phyloP scores from a whole-genome alignment of 2,797 vertebrate genomes.

The Ambastaia sidthimunki region DNA sequence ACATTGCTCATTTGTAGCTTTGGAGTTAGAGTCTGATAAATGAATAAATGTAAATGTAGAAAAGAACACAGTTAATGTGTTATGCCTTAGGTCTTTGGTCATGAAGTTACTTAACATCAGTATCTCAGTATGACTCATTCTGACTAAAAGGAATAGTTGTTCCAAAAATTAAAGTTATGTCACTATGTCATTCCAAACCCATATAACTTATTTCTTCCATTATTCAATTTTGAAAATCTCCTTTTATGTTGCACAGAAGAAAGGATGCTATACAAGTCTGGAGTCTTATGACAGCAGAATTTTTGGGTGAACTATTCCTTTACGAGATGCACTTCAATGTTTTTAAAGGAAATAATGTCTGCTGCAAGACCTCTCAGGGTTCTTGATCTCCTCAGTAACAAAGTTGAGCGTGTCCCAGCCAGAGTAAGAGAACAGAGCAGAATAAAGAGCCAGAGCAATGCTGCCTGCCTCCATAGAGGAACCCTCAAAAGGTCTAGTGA shows the following conservation, averaged over 20 bases:
- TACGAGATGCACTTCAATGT: too few relatives aligned
- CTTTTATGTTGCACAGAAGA: not conserved
- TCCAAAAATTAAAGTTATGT: too few relatives aligned
- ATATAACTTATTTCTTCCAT: too few relatives aligned
- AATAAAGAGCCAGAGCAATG: conserved; percentile 85
- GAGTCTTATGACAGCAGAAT: not conserved
- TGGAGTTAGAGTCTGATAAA: not conserved
- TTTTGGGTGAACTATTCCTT: too few relatives aligned
- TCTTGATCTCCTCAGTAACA: conserved; percentile 89
- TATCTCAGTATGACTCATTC: too few relatives aligned
- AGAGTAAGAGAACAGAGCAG: conserved; percentile 88
- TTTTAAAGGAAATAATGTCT: not conserved
- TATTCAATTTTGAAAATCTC: too few relatives aligned
- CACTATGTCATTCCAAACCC: not conserved
- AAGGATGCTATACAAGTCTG: not conserved
- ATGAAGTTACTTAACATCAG: too few relatives aligned
- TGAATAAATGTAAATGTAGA: too few relatives aligned
- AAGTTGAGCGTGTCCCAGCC: conserved; percentile 91
- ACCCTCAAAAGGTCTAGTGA: conserved; percentile 80
- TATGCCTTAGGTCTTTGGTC: too few relatives aligned
- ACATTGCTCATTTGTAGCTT: not conserved
- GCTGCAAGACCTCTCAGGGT: conserved; percentile 81
- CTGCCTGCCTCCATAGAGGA: conserved; percentile 79
- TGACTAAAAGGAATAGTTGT: not conserved
- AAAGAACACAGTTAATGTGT: too few relatives aligned